A percentile compares a stretch with the other conserved stretches of the same genome.
These are phyloP conservation scores for Molossus alvarezi DNA, from an alignment of 2,797 vertebrate species.

Conservation along the genomic window DNA sequence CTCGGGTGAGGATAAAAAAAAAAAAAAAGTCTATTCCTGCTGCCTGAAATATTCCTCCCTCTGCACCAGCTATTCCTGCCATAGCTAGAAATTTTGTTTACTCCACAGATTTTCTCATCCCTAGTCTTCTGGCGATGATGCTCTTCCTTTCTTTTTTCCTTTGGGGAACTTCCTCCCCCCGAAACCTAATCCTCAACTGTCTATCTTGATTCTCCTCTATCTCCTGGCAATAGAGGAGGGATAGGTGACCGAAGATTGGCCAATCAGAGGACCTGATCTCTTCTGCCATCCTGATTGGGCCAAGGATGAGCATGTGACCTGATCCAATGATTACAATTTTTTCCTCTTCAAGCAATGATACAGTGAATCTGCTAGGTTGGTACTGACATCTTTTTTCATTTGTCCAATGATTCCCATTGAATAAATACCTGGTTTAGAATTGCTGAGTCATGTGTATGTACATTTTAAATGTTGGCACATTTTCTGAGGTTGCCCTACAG, in stretches of 20 bases:
- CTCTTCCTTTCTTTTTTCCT: neutral
- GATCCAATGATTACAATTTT: neutral
- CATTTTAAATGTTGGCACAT: neutral
- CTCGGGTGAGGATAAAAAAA: no score
- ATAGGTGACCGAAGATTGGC: neutral
- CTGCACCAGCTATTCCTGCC: neutral
- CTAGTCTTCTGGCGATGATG: neutral
- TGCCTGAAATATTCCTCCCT: neutral
- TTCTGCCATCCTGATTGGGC: neutral
- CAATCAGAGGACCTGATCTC: neutral
- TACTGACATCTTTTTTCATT: neutral
- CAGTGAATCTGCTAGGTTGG: neutral
- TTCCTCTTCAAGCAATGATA: conserved; percentile 27
- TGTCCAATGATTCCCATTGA: neutral
- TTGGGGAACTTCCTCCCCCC: neutral
- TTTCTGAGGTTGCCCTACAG: neutral
- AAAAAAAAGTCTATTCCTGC: neutral
- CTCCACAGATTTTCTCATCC: neutral
- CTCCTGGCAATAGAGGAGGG: neutral
- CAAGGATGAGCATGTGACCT: neutral
- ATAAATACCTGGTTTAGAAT: conserved; percentile 37
- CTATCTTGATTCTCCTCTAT: neutral
- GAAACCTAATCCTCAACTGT: neutral
- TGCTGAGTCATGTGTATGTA: neutral
- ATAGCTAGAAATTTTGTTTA: neutral